Evolutionary conservation across 2,797 vertebrate species (phyloP).

Genomic region (Pteronotus mesoamericanus): DNA sequence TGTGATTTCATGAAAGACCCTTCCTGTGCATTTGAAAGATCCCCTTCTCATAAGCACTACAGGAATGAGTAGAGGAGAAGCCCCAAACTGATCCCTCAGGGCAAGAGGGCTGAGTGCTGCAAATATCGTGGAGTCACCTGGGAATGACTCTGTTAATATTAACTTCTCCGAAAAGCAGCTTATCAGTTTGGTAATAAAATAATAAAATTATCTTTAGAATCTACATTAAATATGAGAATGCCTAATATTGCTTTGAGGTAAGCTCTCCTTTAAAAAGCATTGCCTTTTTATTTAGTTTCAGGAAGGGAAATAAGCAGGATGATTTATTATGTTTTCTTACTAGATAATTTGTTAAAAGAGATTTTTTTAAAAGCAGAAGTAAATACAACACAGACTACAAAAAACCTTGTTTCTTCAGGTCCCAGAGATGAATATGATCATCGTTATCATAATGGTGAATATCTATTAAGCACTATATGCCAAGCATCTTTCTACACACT

Average conservation of each 20-base stretch:
- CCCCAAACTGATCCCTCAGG: neutral
- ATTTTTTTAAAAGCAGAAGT: neutral
- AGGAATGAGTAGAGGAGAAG: neutral
- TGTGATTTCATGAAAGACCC: neutral
- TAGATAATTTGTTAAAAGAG: neutral
- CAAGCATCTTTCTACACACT: neutral
- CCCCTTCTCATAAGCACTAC: neutral
- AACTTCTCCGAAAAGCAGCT: neutral
- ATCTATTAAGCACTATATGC: neutral
- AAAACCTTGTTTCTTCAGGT: neutral
- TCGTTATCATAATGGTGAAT: neutral
- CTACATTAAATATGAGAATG: neutral
- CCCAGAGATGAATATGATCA: neutral
- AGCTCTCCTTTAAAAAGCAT: neutral
- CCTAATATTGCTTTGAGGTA: neutral
- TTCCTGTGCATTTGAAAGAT: neutral
- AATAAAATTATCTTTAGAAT: neutral
- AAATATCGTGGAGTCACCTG: neutral
- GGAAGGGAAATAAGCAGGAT: neutral
- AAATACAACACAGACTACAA: neutral
- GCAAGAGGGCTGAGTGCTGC: neutral
- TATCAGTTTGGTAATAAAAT: conserved; percentile 32
- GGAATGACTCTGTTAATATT: neutral
- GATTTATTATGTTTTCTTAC: neutral
- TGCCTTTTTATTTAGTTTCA: conserved; percentile 40